Percentiles rank a stretch among this genome's conserved stretches.
Conservation (phyloP, 2,113 vertebrate species). For the Catharus minimus region DNA sequence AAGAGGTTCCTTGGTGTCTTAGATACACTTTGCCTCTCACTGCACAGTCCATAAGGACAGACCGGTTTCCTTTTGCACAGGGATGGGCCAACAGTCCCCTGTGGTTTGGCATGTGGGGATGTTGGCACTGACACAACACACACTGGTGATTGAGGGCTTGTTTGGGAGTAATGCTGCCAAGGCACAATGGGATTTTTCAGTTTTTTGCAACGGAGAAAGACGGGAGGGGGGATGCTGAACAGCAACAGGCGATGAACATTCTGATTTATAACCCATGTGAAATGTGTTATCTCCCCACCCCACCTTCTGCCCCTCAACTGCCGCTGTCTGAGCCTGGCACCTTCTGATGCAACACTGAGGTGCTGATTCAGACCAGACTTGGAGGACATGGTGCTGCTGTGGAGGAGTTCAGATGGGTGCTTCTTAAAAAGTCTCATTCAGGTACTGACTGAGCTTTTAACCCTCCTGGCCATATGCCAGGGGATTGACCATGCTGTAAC, state of each 20-base stretch:
- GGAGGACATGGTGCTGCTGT: not conserved
- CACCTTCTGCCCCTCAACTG: constrained; percentile 32
- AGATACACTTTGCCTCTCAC: not conserved
- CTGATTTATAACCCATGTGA: constrained; percentile 29
- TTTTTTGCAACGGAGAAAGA: not conserved
- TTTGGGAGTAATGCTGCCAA: not conserved
- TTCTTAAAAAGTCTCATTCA: not conserved
- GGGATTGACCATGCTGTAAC: not conserved
- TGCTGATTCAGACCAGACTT: not conserved
- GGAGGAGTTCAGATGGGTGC: not conserved
- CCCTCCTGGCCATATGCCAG: not conserved
- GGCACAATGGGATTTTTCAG: not conserved
- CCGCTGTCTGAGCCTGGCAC: not conserved
- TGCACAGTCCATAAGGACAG: not conserved
- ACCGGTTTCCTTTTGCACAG: not conserved
- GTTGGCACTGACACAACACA: not conserved
- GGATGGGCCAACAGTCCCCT: constrained; percentile 27
- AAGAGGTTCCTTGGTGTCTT: not conserved
- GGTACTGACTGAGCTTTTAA: not conserved
- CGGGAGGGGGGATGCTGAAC: not conserved
- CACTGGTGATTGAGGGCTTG: not conserved
- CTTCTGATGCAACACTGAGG: constrained; percentile 10
- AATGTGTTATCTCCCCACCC: constrained; percentile 1
- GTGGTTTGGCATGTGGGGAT: constrained; percentile 22
- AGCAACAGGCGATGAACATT: not conserved